Conservation (phyloP, 2,888 invertebrate genomes). For the Esperia sulphurella region DNA sequence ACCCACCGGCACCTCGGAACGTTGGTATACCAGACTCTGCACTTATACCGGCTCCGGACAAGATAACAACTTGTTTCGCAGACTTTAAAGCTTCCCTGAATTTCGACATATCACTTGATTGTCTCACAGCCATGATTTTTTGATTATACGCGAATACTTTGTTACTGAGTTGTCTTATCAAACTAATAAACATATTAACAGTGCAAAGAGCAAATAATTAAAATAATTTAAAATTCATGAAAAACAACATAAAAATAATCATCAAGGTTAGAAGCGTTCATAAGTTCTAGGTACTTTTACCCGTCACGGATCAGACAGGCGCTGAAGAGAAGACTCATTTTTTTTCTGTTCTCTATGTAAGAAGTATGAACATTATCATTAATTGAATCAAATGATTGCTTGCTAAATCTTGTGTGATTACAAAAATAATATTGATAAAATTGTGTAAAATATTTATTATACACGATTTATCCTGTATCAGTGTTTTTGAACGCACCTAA, state of each 20-base stretch:
- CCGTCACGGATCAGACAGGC: too few species aligned
- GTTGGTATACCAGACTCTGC: conserved; percentile 94
- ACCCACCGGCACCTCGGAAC: conserved; percentile 89
- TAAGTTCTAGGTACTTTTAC: too few species aligned
- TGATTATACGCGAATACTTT: conserved; percentile 10
- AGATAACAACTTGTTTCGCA: conserved; percentile 82
- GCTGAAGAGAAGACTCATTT: too few species aligned
- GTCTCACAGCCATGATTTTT: conserved; percentile 34
- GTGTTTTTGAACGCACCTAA: too few species aligned
- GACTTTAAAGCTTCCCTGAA: conserved; percentile 80
- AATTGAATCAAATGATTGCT: too few species aligned
- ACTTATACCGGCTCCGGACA: conserved; percentile 89
- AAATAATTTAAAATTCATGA: not conserved
- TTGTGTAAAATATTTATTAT: too few species aligned
- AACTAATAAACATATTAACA: conserved; percentile 32
- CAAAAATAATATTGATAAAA: too few species aligned
- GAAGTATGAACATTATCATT: too few species aligned
- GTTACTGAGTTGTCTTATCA: conserved; percentile 25
- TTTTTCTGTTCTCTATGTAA: too few species aligned
- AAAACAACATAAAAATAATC: not conserved
- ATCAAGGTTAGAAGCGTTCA: not conserved
- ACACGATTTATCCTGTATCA: too few species aligned
- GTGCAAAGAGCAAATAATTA: not conserved
- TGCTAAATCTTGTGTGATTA: too few species aligned
- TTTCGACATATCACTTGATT: conserved; percentile 58